Conservation (phyloP, 1,140 invertebrate genomes). For the Schlechtendalia chinensis region DNA sequence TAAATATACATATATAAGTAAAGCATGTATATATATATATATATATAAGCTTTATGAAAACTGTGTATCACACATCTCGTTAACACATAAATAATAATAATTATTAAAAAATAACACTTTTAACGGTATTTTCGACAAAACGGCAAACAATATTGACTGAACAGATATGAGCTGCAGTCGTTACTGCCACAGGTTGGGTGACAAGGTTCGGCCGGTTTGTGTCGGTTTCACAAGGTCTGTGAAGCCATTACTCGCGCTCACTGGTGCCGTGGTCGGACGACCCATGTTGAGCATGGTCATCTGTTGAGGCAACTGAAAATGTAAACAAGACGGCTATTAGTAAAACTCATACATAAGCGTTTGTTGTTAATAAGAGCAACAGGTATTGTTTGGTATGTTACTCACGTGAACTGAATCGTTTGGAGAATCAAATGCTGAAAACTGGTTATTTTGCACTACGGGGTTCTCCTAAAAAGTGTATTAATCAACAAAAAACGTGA, state of each 20-base stretch:
- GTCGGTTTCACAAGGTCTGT: not conserved
- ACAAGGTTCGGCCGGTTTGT: constrained; percentile 21
- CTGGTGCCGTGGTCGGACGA: not conserved
- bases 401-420: constrained; percentile 26
- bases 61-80: too few species aligned
- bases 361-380: too few species aligned
- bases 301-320: constrained; percentile 61
- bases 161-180: too few species aligned
- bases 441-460: constrained; percentile 29
- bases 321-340: too few species aligned
- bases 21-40: constrained; percentile 5
- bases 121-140: not conserved
- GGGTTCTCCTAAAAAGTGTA: constrained; percentile 39
- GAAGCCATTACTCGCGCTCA: constrained; percentile 10
- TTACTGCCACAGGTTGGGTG: constrained; percentile 39
- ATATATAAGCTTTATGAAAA: not conserved
- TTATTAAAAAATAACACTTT: constrained; percentile 11
- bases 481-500: constrained; percentile 1
- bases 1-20: not conserved
- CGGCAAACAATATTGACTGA: not conserved
- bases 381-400: too few species aligned
- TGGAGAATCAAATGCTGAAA: constrained; percentile 26
- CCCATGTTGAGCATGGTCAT: constrained; percentile 61
- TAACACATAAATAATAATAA: not conserved
- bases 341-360: too few species aligned